phyloP scores from a whole-genome alignment of 2,797 vertebrate genomes.

The Ispidina picta region DNA sequence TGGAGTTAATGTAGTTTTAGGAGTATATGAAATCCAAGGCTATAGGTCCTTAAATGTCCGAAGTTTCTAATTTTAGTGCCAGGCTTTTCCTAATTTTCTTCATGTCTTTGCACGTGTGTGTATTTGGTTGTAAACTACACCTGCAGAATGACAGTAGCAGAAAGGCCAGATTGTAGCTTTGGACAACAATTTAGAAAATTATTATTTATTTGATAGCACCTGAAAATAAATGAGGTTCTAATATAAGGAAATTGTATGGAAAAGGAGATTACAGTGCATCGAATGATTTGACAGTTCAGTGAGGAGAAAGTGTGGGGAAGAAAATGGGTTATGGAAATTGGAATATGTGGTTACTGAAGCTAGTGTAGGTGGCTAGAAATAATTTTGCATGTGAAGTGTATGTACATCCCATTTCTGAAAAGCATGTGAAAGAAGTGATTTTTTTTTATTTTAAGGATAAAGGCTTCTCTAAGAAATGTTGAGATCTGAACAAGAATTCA shows the following conservation, averaged over 20 bases:
- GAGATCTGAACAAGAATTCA: not conserved
- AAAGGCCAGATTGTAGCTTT: not conserved
- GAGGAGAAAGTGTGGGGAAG: conserved; percentile 37
- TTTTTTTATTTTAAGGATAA: conserved; percentile 51
- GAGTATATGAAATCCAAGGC: not conserved
- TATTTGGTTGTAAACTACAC: not conserved
- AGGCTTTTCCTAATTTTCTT: not conserved
- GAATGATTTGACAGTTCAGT: conserved; percentile 32
- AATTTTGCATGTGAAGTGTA: conserved; percentile 63
- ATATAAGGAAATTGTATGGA: conserved; percentile 17
- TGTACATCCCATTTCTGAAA: conserved; percentile 40
- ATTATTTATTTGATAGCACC: conserved; percentile 20
- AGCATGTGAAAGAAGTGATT: conserved; percentile 20
- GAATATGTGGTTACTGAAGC: conserved; percentile 58
- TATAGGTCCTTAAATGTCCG: not conserved
- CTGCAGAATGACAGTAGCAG: not conserved
- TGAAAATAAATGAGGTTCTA: conserved; percentile 10
- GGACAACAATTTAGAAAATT: not conserved
- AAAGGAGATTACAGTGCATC: conserved; percentile 2
- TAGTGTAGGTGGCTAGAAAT: conserved; percentile 65
- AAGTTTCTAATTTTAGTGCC: not conserved
- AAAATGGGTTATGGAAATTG: conserved; percentile 66
- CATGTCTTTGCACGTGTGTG: not conserved
- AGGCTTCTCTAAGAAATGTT: not conserved
- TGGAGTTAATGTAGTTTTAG: not conserved